These are phyloP conservation scores for Microtus pennsylvanicus DNA, from an alignment of 2,113 vertebrate species.

Conservation along the genomic window DNA sequence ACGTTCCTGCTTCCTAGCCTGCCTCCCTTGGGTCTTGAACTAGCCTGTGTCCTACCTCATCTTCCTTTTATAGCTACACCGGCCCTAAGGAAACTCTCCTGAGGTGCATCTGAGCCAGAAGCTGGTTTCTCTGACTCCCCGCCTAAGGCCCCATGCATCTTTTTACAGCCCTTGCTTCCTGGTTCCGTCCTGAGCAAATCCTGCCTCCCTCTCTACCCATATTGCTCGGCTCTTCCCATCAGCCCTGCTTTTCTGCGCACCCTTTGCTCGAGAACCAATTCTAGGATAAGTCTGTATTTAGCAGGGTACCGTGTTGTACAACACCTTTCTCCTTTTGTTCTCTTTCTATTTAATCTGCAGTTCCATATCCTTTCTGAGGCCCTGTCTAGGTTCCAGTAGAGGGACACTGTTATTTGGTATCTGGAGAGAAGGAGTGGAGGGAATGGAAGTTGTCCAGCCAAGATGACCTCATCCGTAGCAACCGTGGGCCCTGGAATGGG, in stretches of 20 bases:
- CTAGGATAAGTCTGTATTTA: not conserved
- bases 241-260: not conserved
- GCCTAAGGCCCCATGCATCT: not conserved
- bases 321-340: not conserved
- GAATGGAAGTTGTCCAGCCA: not conserved
- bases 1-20: not conserved
- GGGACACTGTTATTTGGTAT: not conserved
- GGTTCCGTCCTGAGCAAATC: not conserved
- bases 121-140: accelerated
- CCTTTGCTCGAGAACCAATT: not conserved
- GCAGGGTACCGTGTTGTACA: not conserved
- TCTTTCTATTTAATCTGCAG: not conserved
- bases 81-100: not conserved
- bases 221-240: not conserved
- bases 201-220: not conserved
- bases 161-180: not conserved
- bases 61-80: not conserved
- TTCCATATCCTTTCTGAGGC: not conserved
- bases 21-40: not conserved
- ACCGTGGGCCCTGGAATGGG: not conserved
- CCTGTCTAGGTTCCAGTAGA: not conserved
- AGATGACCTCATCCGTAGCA: not conserved
- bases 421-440: not conserved
- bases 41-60: no score
- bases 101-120: not conserved